Evolutionary conservation across 2,113 vertebrate genomes (phyloP), one percentile per base, ranked within the genome.

Genomic region (Zapornia atra): DNA sequence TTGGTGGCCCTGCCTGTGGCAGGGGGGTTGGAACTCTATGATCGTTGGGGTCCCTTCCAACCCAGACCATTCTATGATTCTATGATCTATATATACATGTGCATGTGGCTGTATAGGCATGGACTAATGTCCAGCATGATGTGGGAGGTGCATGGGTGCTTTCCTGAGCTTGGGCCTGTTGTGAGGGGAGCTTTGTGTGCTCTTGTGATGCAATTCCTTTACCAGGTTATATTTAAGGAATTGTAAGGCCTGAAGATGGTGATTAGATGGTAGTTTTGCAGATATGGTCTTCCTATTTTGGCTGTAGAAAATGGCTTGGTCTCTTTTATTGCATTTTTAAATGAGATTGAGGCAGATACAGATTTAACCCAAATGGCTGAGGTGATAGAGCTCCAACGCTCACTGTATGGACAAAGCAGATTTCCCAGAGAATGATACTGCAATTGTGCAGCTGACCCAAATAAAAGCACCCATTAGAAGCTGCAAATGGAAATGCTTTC

Each of bases 271-370:
- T 2, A 34, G 56, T 78, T 95, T 86, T 88, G 48, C 69, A 88
- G 64, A 61, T 42, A 25, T 8, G 10, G 20, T 25, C 57, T 71
- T 80, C 85, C 42, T 82, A 1, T 82, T 87, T 70, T 34, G 81
- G 48, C 24, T 59, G 65, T 79, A 90, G 77, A 46, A 94, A 96
- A 92, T 34, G 31, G 5, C 19, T 89, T 61, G 44, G 26, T 36
- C 48, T 72, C 85, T 69, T 93, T 93, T 36, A 86, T 70, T 83
- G 42, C 57, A 2, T 66, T 92, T 90, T 82, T 68, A 69, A 86
- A 78, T 76, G 80, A 77, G 60, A 66, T 79, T 44, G 65, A 84
- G 77, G 40, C 69, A 92, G 80, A 82, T 57, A 83, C 42, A 72
- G 69, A 34, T 89, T 90, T 86, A 82, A 88, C 76, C 36, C 65